Conservation (phyloP, 2,888 invertebrate species). For the Oeneis ivallda region DNA sequence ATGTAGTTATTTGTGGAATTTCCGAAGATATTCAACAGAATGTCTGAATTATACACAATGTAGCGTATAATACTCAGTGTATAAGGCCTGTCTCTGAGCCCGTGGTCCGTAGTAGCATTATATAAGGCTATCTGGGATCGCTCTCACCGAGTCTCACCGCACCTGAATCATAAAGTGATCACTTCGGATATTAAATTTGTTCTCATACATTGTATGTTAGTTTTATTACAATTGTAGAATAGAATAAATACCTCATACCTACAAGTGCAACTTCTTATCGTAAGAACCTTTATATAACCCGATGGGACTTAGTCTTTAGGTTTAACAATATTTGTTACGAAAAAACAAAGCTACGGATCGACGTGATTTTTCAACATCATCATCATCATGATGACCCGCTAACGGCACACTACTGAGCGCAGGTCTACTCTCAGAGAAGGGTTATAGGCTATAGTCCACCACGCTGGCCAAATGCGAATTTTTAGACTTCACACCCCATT, state of each 20-base stretch:
- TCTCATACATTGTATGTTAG: conserved; percentile 16
- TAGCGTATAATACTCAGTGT: conserved; percentile 3
- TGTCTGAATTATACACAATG: conserved; percentile 4
- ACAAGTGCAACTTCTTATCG: background rate
- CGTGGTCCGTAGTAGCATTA: conserved; percentile 2
- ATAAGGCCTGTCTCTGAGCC: conserved; percentile 9
- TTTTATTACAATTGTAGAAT: conserved; percentile 7
- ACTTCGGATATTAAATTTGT: conserved; percentile 22
- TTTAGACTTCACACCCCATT: too few relatives aligned
- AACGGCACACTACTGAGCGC: too few relatives aligned
- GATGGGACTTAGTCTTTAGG: too few relatives aligned
- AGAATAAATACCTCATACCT: background rate
- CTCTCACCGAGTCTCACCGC: conserved; percentile 13
- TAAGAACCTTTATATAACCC: too few relatives aligned
- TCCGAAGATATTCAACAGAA: conserved; percentile 2
- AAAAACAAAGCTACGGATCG: too few relatives aligned
- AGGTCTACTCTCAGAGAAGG: too few relatives aligned
- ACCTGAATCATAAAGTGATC: conserved; percentile 30
- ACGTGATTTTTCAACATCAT: too few relatives aligned
- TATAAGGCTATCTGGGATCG: conserved; percentile 28
- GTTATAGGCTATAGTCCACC: too few relatives aligned
- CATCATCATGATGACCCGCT: too few relatives aligned
- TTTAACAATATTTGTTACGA: too few relatives aligned
- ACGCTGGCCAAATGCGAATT: too few relatives aligned
- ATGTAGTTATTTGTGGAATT: conserved; percentile 3